phyloP scores from a whole-genome alignment of 2,888 invertebrate species.

The Resseliella maxima region DNA sequence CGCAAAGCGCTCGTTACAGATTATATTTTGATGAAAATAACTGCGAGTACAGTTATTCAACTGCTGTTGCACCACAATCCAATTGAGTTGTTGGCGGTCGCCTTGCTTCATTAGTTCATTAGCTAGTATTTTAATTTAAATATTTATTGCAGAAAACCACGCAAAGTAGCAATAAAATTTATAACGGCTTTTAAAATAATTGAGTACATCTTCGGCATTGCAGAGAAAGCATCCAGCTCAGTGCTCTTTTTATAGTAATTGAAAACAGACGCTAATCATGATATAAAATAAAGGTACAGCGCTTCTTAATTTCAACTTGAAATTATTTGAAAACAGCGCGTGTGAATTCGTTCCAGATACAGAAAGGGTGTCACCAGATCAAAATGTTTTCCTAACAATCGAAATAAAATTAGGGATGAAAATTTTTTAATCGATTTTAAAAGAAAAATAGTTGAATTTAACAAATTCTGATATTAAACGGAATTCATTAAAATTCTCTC shows the following conservation, averaged over 20 bases:
- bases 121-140: slow-evolving; percentile 46
- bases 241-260: background rate
- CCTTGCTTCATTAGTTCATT: slow-evolving; percentile 43
- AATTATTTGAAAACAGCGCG: background rate
- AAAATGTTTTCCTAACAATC: background rate
- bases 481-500: too few species aligned
- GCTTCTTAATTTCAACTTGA: background rate
- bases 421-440: too few species aligned
- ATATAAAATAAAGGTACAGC: background rate
- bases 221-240: background rate
- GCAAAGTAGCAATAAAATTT: slow-evolving; percentile 34
- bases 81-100: background rate
- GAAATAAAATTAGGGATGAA: background rate
- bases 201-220: slow-evolving; percentile 12
- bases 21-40: background rate
- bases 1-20: slow-evolving; percentile 22
- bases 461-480: too few species aligned
- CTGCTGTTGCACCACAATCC: background rate
- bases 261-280: slow-evolving; percentile 51
- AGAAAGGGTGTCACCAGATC: slow-evolving; percentile 38
- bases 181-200: slow-evolving; percentile 48
- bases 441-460: too few species aligned
- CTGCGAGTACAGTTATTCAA: background rate
- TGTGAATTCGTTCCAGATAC: background rate
- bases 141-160: slow-evolving; percentile 45